Conservation (phyloP, 2,797 vertebrate genomes). For the Megaceryle alcyon region DNA sequence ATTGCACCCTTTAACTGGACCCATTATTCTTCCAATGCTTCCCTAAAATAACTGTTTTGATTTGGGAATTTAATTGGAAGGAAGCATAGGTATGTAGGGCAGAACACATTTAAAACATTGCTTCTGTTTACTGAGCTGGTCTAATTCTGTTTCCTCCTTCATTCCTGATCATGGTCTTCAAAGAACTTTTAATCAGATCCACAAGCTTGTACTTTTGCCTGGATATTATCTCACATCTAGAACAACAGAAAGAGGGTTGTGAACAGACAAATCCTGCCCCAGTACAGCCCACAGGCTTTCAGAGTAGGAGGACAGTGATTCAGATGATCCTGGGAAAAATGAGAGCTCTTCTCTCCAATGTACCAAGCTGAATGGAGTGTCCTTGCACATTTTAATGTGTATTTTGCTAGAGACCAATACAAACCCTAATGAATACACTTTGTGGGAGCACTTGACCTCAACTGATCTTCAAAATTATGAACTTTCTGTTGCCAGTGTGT, state of each 20-base stretch:
- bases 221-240: neutral
- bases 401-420: neutral
- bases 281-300: rapidly evolving
- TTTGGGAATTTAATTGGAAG: slow-evolving; percentile 14
- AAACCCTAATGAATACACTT: neutral
- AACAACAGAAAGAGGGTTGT: neutral
- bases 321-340: neutral
- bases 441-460: neutral
- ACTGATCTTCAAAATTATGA: neutral
- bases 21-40: slow-evolving; percentile 11
- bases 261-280: neutral
- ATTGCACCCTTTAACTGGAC: neutral
- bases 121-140: slow-evolving; percentile 43
- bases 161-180: slow-evolving; percentile 7
- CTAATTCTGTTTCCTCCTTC: slow-evolving; percentile 59
- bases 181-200: neutral
- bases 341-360: neutral
- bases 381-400: neutral
- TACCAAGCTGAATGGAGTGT: neutral
- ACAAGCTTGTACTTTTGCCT: neutral
- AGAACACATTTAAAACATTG: slow-evolving; percentile 44
- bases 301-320: neutral
- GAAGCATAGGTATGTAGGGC: neutral
- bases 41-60: neutral
- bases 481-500: neutral